Evolutionary conservation across 2,888 invertebrate genomes (phyloP).

Genomic region (Tachystola acroxantha): DNA sequence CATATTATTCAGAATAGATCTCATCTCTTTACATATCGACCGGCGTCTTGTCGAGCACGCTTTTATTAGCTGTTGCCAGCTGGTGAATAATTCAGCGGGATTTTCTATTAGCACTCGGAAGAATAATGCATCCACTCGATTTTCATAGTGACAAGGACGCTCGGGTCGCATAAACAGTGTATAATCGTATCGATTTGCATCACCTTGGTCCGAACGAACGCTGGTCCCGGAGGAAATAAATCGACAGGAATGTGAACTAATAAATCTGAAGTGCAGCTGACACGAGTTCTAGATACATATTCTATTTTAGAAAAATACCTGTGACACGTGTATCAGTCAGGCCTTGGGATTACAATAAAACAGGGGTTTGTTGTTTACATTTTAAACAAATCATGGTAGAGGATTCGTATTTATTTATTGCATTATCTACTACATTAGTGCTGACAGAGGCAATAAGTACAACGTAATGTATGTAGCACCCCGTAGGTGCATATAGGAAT

Average conservation of each 20-base stretch:
- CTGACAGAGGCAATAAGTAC: too few species aligned
- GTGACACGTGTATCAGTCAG: too few species aligned
- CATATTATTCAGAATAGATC: slow-evolving; percentile 56
- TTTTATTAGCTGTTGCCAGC: slow-evolving; percentile 61
- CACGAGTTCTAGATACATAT: too few species aligned
- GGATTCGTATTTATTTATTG: too few species aligned
- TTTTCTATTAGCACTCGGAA: slow-evolving; percentile 66
- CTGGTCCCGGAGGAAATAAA: slow-evolving; percentile 17
- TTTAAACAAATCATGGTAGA: too few species aligned
- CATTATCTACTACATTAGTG: too few species aligned
- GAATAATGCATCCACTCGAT: slow-evolving; percentile 64
- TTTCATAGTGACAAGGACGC: slow-evolving; percentile 47
- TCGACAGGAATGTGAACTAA: slow-evolving; percentile 9
- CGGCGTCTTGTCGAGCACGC: slow-evolving; percentile 56
- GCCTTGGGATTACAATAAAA: too few species aligned
- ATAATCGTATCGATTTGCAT: slow-evolving; percentile 38
- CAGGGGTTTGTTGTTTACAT: too few species aligned
- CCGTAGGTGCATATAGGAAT: too few species aligned
- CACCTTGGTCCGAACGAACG: slow-evolving; percentile 39
- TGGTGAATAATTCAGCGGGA: slow-evolving; percentile 65
- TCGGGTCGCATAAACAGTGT: slow-evolving; percentile 39
- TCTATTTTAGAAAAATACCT: too few species aligned
- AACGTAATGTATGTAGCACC: too few species aligned
- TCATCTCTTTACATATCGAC: slow-evolving; percentile 65
- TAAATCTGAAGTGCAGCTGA: too few species aligned